phyloP scores from a whole-genome alignment of 1,140 invertebrate genomes.

The Solenopsis invicta region DNA sequence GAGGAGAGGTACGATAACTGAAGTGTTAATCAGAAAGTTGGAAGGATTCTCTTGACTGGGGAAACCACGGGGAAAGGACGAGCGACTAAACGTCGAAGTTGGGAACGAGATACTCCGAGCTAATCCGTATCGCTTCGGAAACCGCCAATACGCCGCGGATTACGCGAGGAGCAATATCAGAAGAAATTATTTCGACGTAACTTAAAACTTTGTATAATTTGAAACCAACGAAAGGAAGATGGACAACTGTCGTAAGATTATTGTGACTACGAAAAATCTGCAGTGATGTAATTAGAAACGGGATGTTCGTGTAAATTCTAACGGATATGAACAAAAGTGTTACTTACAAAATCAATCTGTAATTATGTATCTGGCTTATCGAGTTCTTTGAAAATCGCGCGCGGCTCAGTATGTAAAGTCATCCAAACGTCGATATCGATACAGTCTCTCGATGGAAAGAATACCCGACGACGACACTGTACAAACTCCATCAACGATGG shows the following conservation, averaged over 20 bases:
- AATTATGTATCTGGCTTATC: conserved; percentile 32
- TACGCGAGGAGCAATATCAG: background rate
- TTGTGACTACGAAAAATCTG: background rate
- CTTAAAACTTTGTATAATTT: background rate
- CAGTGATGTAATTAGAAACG: conserved; percentile 2
- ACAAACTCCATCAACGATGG: conserved; percentile 26
- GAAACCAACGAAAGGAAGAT: background rate
- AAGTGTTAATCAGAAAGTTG: conserved; percentile 56
- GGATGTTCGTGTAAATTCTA: conserved; percentile 8
- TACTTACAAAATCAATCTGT: conserved; percentile 26
- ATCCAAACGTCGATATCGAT: conserved; percentile 42
- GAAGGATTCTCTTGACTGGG: conserved; percentile 23
- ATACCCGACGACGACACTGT: conserved; percentile 23
- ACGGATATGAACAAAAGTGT: conserved; percentile 7
- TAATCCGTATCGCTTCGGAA: conserved; percentile 51
- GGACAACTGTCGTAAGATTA: background rate
- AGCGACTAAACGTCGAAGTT: conserved; percentile 58
- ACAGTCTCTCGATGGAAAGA: conserved; percentile 16
- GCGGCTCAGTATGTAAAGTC: background rate
- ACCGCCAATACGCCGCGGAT: conserved; percentile 47
- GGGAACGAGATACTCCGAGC: conserved; percentile 52
- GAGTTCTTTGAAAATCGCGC: conserved; percentile 16
- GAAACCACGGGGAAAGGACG: conserved; percentile 22
- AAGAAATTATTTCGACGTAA: conserved; percentile 18
- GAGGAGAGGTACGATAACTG: background rate